Evolutionary conservation across 1,140 invertebrate genomes (phyloP), one percentile per base, ranked within the genome.

Genomic region (Lepidostoma basale): DNA sequence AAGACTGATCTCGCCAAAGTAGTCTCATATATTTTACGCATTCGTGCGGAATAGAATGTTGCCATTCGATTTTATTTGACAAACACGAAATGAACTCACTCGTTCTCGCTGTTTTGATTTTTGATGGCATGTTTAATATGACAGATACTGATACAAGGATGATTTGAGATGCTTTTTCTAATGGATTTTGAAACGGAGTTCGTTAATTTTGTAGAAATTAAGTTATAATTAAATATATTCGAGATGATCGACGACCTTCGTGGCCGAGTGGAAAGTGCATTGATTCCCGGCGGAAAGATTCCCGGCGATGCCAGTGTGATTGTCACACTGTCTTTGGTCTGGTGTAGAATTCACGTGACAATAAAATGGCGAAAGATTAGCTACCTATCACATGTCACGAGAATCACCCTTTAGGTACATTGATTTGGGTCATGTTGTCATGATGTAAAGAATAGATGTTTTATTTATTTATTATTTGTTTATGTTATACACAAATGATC

Each of bases 11-110:
- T 67, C 59, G 6, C 28, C 44, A 62, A 42, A 59, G 59, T 45
- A 62, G 54, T 49, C 65, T 68, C 62, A 68, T 72, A 72, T 72
- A 72, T 72, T 72, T 72, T 69, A 67, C 67, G 62, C 67, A 69
- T 66, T 66, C 54, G 62, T 33, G 62, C 23, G 70, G 54, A 72
- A 68, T 39, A 63, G 45, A 68, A 72, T 69, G 58, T 45, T 33
- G 47, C 28, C 56, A 68, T 68, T 62, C 54, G 66, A 72, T 72
- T 72, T 67, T 42, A 68, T 72, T 72, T 69, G 67, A 68, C 63
- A 72, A 69, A 63, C 45, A 63, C 28, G 30, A 26, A 63, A 52
- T 49, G 28, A 63, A 63, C 44, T 52, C 45, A 44, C 42, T 63
- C 62, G 26, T 39, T 36, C 26, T 49, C 16, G 62, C 16, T 33